A percentile compares a stretch with the other conserved stretches of the same genome.
These are phyloP conservation scores for Naja naja DNA, from an alignment of 2,113 vertebrate species.

Conservation along the genomic window DNA sequence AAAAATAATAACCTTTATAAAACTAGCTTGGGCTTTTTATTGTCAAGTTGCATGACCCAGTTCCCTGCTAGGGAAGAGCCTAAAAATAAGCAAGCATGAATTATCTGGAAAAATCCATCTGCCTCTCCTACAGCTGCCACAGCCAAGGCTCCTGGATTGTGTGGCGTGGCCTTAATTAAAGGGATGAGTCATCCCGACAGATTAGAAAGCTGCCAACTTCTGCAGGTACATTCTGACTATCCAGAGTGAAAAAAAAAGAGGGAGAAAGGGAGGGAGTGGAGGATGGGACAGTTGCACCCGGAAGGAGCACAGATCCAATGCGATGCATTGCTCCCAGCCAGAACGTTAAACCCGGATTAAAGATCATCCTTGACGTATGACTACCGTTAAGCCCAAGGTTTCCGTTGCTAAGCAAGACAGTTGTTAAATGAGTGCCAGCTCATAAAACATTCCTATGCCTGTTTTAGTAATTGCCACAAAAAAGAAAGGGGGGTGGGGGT, in stretches of 20 bases:
- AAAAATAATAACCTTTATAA: not conserved
- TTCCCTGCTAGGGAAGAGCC: constrained; percentile 35
- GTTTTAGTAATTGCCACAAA: no score
- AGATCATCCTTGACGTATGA: no score
- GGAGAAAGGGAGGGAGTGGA: fast-evolving
- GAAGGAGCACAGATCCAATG: not conserved
- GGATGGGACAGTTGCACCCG: no score
- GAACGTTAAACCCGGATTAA: no score
- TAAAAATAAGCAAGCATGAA: constrained; percentile 52
- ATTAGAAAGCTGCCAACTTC: not conserved
- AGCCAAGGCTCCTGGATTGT: constrained; percentile 19
- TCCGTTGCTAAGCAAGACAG: no score
- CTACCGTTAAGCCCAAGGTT: no score
- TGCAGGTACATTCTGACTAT: not conserved
- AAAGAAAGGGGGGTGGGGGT: no score
- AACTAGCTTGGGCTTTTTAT: fast-evolving
- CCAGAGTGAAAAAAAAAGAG: not conserved
- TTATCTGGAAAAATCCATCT: not conserved
- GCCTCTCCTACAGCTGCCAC: not conserved
- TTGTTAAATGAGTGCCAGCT: no score
- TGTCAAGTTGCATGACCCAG: constrained; percentile 13
- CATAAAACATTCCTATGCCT: no score
- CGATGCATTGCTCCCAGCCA: not conserved
- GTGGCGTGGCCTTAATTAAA: not conserved
- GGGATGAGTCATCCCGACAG: constrained; percentile 48